Evolutionary conservation across 2,797 vertebrate species (phyloP).

Genomic region (Oophaga sylvatica): DNA sequence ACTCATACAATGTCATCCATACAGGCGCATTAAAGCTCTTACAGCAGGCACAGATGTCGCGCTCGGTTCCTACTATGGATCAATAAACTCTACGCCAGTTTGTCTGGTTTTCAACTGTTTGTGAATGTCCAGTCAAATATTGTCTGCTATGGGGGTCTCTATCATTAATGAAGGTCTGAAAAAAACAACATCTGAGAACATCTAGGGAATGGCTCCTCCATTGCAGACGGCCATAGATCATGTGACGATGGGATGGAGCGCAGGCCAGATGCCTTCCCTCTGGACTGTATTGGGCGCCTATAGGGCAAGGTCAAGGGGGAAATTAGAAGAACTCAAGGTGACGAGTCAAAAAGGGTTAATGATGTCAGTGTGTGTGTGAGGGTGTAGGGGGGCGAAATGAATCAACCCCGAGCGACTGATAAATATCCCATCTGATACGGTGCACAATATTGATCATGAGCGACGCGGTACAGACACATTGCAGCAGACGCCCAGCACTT

Average conservation of each 20-base stretch:
- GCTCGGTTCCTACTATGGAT: too few species aligned
- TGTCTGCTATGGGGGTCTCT: background rate
- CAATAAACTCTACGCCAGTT: too few species aligned
- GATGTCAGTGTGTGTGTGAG: too few species aligned
- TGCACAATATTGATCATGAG: background rate
- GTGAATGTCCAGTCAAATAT: too few species aligned
- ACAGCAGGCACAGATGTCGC: too few species aligned
- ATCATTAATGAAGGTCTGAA: background rate
- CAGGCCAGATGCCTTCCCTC: background rate
- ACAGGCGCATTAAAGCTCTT: too few species aligned
- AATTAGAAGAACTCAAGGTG: background rate
- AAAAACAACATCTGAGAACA: background rate
- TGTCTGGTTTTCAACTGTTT: too few species aligned
- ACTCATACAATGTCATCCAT: too few species aligned
- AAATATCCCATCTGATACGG: background rate
- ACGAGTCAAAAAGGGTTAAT: background rate
- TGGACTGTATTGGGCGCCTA: background rate
- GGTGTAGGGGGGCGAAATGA: background rate
- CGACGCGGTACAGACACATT: background rate
- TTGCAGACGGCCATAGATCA: background rate
- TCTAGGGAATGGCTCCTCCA: background rate
- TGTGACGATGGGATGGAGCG: background rate
- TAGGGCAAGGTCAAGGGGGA: conserved; percentile 22
- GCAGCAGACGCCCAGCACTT: background rate
- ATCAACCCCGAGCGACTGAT: background rate